Base-by-base conservation (phyloP, 1,140 invertebrate species). In the Drosophila athabasca region DNA sequence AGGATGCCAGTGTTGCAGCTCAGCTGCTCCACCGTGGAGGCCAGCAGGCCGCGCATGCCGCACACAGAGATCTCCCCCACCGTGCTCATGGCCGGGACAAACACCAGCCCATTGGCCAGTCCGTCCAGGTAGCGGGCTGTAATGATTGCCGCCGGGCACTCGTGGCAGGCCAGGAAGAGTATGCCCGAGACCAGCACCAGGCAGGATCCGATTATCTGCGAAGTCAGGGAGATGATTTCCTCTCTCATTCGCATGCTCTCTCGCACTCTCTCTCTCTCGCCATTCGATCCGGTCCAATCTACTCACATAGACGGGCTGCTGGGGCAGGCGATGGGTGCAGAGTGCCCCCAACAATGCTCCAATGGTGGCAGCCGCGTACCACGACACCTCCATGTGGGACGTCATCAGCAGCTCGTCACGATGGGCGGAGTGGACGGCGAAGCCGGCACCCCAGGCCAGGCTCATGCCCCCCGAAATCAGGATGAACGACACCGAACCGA, bases 401-500 rank as follows among this genome's bases (percentile, higher is more conserved):
- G 62, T 53, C 43, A 49, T 39, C 31, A 67, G 13, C 7, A 74
- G 61, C 5, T 69, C 66, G n/a, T 84, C 60, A n/a, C 61, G 29
- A 19, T 76, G 67, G 1, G 13, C 13, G 3, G 70, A 90, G 2
- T 79, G 62, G 5, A 52, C 39, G 1, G 71, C 70, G 22, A 90
- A 83, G n/a, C 85, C 90, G 1, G 72, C 66, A 3, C 90, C 76
- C 82, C 85, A 90, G 15, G 90, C 90, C 45, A 84, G 62, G 13
- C 81, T 88, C 90, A 91, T 91, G 50, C 90, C 90, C 8, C 90
- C 90, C 0, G 90, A 81, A 19, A 85, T 53, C 9, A 91, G 80
- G 39, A 91, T 71, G n/a, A 91, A 71, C 0, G 67, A 55, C 2
- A 75, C 83, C 0, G 83, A 67, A 2, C 84, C 71, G 1, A 87